These are phyloP conservation scores for Tethea ocularis DNA, from an alignment of 2,888 invertebrate genomes.

Conservation along the genomic window DNA sequence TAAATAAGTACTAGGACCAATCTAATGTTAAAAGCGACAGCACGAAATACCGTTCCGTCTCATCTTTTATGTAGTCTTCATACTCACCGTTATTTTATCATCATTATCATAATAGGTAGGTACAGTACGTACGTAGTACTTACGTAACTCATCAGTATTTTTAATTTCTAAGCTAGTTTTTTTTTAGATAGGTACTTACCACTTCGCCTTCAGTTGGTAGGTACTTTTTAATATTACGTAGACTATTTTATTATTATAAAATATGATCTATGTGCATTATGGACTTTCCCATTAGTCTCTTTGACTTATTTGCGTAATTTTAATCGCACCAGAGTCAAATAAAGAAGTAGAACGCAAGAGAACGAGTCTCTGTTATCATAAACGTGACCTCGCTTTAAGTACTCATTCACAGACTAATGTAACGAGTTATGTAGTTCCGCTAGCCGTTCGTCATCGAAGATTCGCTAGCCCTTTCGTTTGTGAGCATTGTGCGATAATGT, in stretches of 20 bases:
- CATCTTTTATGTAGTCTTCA: no score
- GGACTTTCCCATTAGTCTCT: not conserved
- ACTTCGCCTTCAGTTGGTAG: no score
- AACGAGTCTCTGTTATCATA: slow-evolving; percentile 56
- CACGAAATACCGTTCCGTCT: not conserved
- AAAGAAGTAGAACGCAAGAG: slow-evolving; percentile 75
- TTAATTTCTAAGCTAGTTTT: no score
- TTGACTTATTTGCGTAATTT: not conserved
- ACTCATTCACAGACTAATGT: slow-evolving; percentile 57
- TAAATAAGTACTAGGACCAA: not conserved
- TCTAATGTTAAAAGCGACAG: not conserved
- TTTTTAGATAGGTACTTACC: no score
- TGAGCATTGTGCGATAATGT: slow-evolving; percentile 17
- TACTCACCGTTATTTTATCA: no score
- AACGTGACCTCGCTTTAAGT: slow-evolving; percentile 53
- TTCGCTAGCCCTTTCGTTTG: slow-evolving; percentile 36
- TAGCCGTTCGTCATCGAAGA: slow-evolving; percentile 13
- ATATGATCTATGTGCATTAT: no score
- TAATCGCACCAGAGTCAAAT: slow-evolving; percentile 14
- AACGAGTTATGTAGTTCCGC: slow-evolving; percentile 35
- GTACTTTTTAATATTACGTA: no score
- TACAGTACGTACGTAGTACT: no score
- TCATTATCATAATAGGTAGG: no score
- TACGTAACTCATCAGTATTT: no score
- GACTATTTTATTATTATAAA: no score